Evolutionary conservation across 2,888 invertebrate genomes (phyloP).

Genomic region (Megalurothrips usitatus): DNA sequence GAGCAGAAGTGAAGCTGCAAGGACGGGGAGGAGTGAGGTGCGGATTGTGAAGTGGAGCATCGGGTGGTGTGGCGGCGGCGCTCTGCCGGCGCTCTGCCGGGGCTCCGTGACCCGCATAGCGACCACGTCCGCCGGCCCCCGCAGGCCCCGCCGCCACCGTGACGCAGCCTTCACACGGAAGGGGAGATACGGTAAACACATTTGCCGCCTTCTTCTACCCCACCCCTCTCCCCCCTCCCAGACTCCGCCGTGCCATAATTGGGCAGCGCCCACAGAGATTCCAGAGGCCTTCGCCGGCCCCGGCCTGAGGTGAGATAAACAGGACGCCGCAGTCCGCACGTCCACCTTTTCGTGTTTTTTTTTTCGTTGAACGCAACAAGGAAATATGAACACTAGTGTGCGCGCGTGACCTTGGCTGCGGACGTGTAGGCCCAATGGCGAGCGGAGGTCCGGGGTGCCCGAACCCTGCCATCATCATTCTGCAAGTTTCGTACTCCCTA

Average conservation of each 20-base stretch:
- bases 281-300: not conserved
- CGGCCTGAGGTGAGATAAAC: not conserved
- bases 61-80: not conserved
- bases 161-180: not conserved
- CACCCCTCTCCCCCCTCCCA: too few species aligned
- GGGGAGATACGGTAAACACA: slow-evolving; percentile 5
- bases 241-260: not conserved
- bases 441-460: too few species aligned
- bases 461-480: too few species aligned
- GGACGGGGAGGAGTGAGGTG: not conserved
- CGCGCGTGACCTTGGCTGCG: not conserved
- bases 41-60: not conserved
- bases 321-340: not conserved
- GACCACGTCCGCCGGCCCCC: not conserved
- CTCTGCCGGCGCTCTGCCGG: not conserved
- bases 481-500: too few species aligned
- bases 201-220: not conserved
- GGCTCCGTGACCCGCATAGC: slow-evolving; percentile 10
- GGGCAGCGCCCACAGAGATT: not conserved
- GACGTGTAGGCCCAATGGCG: too few species aligned
- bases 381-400: not conserved
- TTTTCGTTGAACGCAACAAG: not conserved
- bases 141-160: not conserved
- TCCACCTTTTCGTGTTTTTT: not conserved
- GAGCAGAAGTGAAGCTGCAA: not conserved